Evolutionary conservation across 2,888 invertebrate genomes (phyloP).

Genomic region (Calameuta idolon): DNA sequence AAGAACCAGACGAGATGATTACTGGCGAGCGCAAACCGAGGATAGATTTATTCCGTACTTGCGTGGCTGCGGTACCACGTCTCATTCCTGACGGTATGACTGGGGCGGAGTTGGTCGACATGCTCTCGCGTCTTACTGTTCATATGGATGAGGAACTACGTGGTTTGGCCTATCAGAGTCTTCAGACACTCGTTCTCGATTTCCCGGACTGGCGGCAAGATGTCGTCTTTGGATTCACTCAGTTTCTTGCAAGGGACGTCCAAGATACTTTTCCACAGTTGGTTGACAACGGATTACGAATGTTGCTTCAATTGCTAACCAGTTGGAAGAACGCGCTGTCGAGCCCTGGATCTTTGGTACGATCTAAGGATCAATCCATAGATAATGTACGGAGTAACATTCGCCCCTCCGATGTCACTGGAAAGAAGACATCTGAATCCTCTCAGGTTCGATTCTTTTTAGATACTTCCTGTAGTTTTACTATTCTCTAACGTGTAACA

Average conservation of each 20-base stretch:
- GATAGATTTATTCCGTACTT: slow-evolving; percentile 97
- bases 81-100: slow-evolving; percentile 98
- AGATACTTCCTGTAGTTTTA: too few species aligned
- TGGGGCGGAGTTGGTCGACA: slow-evolving; percentile 91
- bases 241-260: slow-evolving; percentile 94
- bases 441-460: slow-evolving; percentile 37
- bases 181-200: slow-evolving; percentile 95
- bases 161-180: slow-evolving; percentile 91
- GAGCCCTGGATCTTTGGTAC: slow-evolving; percentile 53
- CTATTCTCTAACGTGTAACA: neutral
- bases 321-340: slow-evolving; percentile 90
- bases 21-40: slow-evolving; percentile 97
- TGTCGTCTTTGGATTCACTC: slow-evolving; percentile 88
- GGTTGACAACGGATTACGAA: slow-evolving; percentile 92
- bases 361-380: slow-evolving; percentile 57
- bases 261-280: slow-evolving; percentile 90
- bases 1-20: slow-evolving; percentile 91
- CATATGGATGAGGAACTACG: slow-evolving; percentile 99
- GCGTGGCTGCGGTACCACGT: slow-evolving; percentile 97
- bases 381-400: slow-evolving; percentile 51
- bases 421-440: slow-evolving; percentile 47
- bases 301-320: slow-evolving; percentile 90
- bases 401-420: slow-evolving; percentile 48
- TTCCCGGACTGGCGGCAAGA: slow-evolving; percentile 98
- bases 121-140: slow-evolving; percentile 92